Percentiles rank a stretch among this genome's conserved stretches.
Conservation (phyloP, 2,797 vertebrate genomes). For the Silurus aristotelis region DNA sequence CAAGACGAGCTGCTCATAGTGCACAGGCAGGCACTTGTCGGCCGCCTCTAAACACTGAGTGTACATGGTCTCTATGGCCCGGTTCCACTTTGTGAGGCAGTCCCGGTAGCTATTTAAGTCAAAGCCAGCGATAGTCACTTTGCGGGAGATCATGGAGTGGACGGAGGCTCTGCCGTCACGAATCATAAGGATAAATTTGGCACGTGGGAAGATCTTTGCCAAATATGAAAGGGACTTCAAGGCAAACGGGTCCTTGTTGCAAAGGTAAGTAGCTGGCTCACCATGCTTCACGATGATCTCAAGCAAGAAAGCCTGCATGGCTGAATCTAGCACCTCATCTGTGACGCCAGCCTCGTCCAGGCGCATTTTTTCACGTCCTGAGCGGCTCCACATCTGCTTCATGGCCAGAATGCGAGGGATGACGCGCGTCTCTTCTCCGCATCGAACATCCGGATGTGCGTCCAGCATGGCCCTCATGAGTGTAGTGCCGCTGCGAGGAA, state of each 20-base stretch:
- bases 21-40: slow-evolving; percentile 87
- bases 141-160: slow-evolving; percentile 97
- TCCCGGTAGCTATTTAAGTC: slow-evolving; percentile 96
- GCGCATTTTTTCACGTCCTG: slow-evolving; percentile 93
- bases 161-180: slow-evolving; percentile 94
- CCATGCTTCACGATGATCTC: slow-evolving; percentile 97
- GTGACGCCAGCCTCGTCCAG: slow-evolving; percentile 95
- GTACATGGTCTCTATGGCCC: slow-evolving; percentile 98
- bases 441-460: slow-evolving; percentile 91
- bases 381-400: slow-evolving; percentile 98
- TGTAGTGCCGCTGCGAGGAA: slow-evolving; percentile 94
- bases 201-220: slow-evolving; percentile 95
- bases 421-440: slow-evolving; percentile 92
- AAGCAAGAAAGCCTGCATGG: slow-evolving; percentile 94
- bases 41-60: slow-evolving; percentile 93
- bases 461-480: slow-evolving; percentile 97
- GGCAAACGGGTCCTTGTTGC: slow-evolving; percentile 98
- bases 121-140: slow-evolving; percentile 97
- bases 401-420: slow-evolving; percentile 93
- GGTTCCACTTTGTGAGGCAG: slow-evolving; percentile 98
- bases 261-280: slow-evolving; percentile 91
- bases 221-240: slow-evolving; percentile 94
- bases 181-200: slow-evolving; percentile 96
- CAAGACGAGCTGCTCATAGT: slow-evolving; percentile 92
- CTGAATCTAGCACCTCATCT: slow-evolving; percentile 92